Conservation (phyloP, 1,140 invertebrate species). For the Cydia pomonella region DNA sequence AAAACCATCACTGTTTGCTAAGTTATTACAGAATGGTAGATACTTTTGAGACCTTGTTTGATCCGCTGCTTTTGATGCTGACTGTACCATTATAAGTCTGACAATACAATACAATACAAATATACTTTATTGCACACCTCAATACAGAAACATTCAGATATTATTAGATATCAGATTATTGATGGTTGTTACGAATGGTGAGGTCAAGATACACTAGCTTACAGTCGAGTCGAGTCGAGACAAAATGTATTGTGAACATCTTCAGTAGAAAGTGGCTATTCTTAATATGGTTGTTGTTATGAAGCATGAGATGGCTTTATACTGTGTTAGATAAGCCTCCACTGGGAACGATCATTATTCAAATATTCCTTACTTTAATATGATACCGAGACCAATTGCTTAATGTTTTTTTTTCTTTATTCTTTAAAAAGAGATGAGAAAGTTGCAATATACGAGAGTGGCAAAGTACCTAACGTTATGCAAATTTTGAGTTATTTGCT, state of each 20-base stretch:
- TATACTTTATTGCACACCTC: too few relatives aligned
- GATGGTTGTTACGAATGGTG: not conserved
- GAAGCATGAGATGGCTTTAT: not conserved
- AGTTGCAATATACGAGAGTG: too few relatives aligned
- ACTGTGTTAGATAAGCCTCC: slow-evolving; percentile 3
- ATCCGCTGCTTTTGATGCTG: too few relatives aligned
- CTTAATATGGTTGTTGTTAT: slow-evolving; percentile 23
- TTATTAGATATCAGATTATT: not conserved
- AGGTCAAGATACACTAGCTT: not conserved
- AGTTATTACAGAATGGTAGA: too few relatives aligned
- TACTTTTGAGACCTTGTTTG: too few relatives aligned
- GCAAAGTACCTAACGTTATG: too few relatives aligned
- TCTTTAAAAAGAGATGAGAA: too few relatives aligned
- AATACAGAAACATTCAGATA: too few relatives aligned
- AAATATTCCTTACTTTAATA: not conserved
- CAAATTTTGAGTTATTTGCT: too few relatives aligned
- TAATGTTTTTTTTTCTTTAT: too few relatives aligned
- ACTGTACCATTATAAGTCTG: not conserved
- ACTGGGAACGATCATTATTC: not conserved
- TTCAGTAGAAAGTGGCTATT: slow-evolving; percentile 25
- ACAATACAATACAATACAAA: too few relatives aligned
- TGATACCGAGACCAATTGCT: not conserved
- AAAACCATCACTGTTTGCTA: too few relatives aligned
- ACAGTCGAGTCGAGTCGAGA: not conserved
- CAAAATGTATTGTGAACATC: not conserved